Conservation (phyloP, 2,113 vertebrate genomes). For the Sus scrofa region T2T-Sscrofa CM000818.6:102415001-102415500, state of each 20-base stretch:
- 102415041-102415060: constrained; percentile 35
- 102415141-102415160: not conserved
- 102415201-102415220: not conserved
- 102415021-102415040: constrained; percentile 43
- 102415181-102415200: not conserved
- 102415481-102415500: no score
- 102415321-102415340: not conserved
- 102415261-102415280: not conserved
- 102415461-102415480: no score
- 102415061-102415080: not conserved
- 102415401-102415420: not conserved
- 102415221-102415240: not conserved
- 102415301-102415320: not conserved
- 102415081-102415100: not conserved
- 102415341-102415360: not conserved
- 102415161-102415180: not conserved
- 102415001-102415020: constrained; percentile 55
- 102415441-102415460: constrained; percentile 53
- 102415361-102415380: not conserved
- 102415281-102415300: not conserved
- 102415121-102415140: not conserved
- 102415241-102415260: not conserved
- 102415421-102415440: constrained; percentile 38
- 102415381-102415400: not conserved
- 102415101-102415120: not conserved